A percentile compares a stretch with the other conserved stretches of the same genome.
phyloP scores from a whole-genome alignment of 2,113 vertebrate species.

The Australoheros scitulus region DNA sequence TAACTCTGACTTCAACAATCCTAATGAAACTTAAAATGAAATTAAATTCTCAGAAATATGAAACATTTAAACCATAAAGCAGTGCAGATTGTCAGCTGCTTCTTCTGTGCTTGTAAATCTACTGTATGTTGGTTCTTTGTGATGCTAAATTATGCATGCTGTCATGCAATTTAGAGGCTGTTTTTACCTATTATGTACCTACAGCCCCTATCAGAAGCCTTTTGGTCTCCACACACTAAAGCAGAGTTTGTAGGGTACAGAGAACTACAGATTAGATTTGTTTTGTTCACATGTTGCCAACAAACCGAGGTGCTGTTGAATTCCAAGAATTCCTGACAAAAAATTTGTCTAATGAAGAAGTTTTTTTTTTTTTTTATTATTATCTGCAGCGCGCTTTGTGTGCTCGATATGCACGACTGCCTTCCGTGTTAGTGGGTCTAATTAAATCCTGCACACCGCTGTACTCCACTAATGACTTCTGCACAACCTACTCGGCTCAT shows the following conservation, averaged over 20 bases:
- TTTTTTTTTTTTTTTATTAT: background rate
- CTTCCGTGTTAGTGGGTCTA: conserved; percentile 30
- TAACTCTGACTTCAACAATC: too few relatives aligned
- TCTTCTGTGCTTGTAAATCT: background rate
- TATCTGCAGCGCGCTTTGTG: conserved; percentile 39
- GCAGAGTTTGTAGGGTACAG: background rate
- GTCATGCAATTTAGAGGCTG: background rate
- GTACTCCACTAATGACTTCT: conserved; percentile 49
- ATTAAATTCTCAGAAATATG: too few relatives aligned
- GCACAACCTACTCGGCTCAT: conserved; percentile 16
- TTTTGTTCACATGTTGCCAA: background rate
- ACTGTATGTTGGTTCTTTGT: fast-evolving
- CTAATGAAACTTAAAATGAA: too few relatives aligned
- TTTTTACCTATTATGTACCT: background rate
- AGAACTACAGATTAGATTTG: background rate
- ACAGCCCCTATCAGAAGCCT: too few relatives aligned
- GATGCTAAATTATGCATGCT: background rate
- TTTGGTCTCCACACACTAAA: background rate
- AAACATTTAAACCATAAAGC: too few relatives aligned
- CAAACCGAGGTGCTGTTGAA: background rate
- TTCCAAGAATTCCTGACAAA: background rate
- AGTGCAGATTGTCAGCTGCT: too few relatives aligned
- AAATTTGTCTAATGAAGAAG: background rate
- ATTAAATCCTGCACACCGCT: conserved; percentile 55
- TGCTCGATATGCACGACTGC: conserved; percentile 43